Percentiles rank a stretch among this genome's conserved stretches.
phyloP scores from a whole-genome alignment of 2,888 invertebrate genomes.

The Cylloceria caligata region DNA sequence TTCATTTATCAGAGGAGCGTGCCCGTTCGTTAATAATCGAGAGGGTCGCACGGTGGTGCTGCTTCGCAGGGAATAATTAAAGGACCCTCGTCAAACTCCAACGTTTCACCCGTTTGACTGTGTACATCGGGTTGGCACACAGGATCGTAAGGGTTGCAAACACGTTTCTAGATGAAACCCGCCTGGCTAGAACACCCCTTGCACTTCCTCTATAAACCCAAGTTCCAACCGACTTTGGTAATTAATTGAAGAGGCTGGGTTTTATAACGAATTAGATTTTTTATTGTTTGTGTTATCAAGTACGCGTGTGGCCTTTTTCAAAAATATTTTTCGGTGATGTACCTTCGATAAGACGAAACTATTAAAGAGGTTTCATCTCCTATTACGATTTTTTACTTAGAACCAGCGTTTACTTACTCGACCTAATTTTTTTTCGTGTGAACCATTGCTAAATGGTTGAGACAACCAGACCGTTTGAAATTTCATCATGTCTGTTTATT shows the following conservation, averaged over 20 bases:
- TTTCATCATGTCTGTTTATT: no score
- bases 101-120: neutral
- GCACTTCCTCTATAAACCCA: neutral
- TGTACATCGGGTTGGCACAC: neutral
- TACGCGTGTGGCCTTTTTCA: neutral
- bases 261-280: no score
- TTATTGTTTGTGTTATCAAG: neutral
- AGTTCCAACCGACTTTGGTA: slow-evolving; percentile 1
- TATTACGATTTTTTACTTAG: no score
- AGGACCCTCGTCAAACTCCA: slow-evolving; percentile 21
- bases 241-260: no score
- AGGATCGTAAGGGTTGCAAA: neutral
- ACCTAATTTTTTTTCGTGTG: no score
- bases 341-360: no score
- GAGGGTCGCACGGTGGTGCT: neutral
- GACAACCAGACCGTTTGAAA: no score
- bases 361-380: no score
- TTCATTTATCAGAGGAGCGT: slow-evolving; percentile 43
- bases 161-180: neutral
- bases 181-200: neutral
- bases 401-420: no score
- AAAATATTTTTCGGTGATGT: neutral
- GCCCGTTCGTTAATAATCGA: slow-evolving; percentile 39
- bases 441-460: no score
- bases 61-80: slow-evolving; percentile 14